Evolutionary conservation across 2,888 invertebrate species (phyloP).

Genomic region (Strigamia transsilvanica): DNA sequence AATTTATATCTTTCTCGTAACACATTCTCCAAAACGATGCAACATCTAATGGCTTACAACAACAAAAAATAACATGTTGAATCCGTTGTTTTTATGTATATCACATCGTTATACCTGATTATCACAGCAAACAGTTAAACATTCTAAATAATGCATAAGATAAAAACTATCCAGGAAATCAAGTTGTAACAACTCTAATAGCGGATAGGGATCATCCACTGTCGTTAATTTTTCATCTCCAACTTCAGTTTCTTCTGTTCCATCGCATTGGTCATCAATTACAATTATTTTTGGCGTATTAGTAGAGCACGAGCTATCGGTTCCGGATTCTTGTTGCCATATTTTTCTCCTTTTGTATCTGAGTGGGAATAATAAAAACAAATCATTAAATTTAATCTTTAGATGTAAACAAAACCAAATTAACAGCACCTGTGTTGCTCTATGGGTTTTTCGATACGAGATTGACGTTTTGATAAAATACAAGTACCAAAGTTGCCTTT

Average conservation of each 20-base stretch:
- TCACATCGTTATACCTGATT: background rate
- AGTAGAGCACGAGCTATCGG: background rate
- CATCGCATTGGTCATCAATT: background rate
- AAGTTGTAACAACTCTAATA: background rate
- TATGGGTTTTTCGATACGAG: background rate
- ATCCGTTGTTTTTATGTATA: background rate
- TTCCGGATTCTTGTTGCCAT: background rate
- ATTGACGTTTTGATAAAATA: background rate
- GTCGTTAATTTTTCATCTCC: background rate
- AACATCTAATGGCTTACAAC: background rate
- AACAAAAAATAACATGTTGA: background rate
- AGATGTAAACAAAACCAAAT: background rate
- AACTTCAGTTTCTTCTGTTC: background rate
- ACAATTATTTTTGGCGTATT: background rate
- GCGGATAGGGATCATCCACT: slow-evolving; percentile 19
- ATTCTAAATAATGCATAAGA: background rate
- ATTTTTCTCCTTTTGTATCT: slow-evolving; percentile 5
- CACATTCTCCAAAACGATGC: slow-evolving; percentile 70
- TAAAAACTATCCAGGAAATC: background rate
- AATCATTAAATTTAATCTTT: background rate
- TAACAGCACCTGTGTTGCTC: background rate
- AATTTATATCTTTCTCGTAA: slow-evolving; percentile 69
- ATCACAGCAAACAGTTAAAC: background rate
- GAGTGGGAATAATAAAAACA: background rate
- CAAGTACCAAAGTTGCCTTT: slow-evolving; percentile 15